Base-by-base conservation (phyloP, 2,113 vertebrate species). In the Myrmophylax atrothorax region DNA sequence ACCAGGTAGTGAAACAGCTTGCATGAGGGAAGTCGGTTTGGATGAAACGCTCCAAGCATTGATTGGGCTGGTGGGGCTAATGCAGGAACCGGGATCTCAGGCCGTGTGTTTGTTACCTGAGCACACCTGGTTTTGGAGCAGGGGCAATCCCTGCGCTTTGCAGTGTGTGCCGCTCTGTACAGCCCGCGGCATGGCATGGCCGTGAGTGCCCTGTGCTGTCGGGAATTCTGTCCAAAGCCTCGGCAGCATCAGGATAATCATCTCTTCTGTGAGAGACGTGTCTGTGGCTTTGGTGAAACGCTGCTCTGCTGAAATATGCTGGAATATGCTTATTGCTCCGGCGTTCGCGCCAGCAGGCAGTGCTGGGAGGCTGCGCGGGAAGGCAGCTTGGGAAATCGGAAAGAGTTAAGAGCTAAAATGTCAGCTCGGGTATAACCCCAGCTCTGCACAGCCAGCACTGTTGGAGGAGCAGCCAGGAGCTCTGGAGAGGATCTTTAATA, bases 151-250 rank as follows among this genome's bases (percentile, higher is more conserved):
- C 7, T 50, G 49, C 38, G 66, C 75, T 50, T 26, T 9, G 42
- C n/a, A 0, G 20, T 1, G 18, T 2, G 7, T 31, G 28, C 46
- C 0, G 1, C 56, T 58, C 1, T 1, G 64, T 0, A 4, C 15
- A 14, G 76, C 46, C 40, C 4, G 2, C 0, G 1, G 26, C 7
- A 2, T 9, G 44, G 8, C 18, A 42, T 25, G 7, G 22, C 42
- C 0, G 1, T 4, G 46, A 66, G 74, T 3, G 8, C 55, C 11
- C 4, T 3, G 3, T 56, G 79, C 50, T 56, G 33, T 31, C 0
- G 5, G 42, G n/a, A 70, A 26, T 87, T 24, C 25, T 60, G 67
- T 58, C 90, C 67, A 52, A 38, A 91, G 62, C 75, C 92, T 91
- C 7, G 9, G 84, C 85, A 58, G 62, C 66, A n/a, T 53, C 69